Base-by-base conservation (phyloP, 2,113 vertebrate genomes). In the Sylvia atricapilla region DNA sequence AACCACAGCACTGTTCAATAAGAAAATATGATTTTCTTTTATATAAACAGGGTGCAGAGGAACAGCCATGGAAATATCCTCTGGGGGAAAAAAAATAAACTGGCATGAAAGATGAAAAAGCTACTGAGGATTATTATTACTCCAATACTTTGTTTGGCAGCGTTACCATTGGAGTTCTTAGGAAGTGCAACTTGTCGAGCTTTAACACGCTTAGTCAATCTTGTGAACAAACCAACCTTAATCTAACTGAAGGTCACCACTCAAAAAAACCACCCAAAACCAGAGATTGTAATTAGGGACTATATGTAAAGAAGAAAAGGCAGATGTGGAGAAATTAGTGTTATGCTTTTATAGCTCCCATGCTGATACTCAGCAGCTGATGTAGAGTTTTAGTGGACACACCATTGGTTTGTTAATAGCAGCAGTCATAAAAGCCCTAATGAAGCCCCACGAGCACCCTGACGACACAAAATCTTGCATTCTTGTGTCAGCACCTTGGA, bases 381-480 rank as follows among this genome's bases (percentile, higher is more conserved):
- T 88, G 55, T 46, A 86, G 81, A 83, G 55, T 91, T 94, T 84
- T 84, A 95, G 24, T 67, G 37, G 95, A 92, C 66, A 70, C 30
- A 86, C 35, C 73, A 93, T 33, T 87, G 67, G 55, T 82, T 74
- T 85, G 58, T 95, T 95, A 93, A 91, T 89, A 95, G 59, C 35
- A 82, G 50, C 60, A 89, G 59, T 67, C 55, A 87, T 79, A 75
- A 96, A 91, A 92, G 23, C 16, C 59, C 55, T 95, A 92, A 84
- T 87, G 83, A 85, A 94, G 70, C 79, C 56, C 33, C 25, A 33
- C 18, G 53, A 30, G 84, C 68, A 85, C 16, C 55, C 23, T 87
- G 84, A 35, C 60, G 33, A 91, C 80, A 52, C 16, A 28, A 88
- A 80, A 70, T 46, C 64, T 39, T 44, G 6, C 49, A 28, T 56